These are phyloP conservation scores for Lethrus apterus DNA, from an alignment of 1,140 invertebrate species.

Conservation along the genomic window DNA sequence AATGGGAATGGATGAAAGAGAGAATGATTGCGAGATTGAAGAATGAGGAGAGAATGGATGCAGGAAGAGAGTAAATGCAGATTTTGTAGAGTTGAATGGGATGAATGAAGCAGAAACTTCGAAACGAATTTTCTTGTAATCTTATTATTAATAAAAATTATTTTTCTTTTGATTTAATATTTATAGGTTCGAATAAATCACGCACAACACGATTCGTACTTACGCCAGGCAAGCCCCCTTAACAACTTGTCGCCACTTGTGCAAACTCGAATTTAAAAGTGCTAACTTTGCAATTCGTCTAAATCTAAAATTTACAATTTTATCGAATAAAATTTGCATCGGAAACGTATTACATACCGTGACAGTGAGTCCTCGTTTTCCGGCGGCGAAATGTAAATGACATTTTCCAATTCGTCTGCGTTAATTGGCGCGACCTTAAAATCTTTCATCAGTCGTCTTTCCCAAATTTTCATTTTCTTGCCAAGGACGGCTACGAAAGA, in stretches of 20 bases:
- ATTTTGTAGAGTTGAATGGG: too few relatives aligned
- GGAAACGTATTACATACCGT: conserved; percentile 34
- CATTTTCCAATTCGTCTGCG: conserved; percentile 44
- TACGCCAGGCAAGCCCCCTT: conserved; percentile 50
- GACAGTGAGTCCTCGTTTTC: conserved; percentile 56
- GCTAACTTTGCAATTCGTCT: conserved; percentile 64
- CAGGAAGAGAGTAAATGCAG: too few relatives aligned
- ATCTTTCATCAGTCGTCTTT: conserved; percentile 75
- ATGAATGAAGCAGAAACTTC: too few relatives aligned
- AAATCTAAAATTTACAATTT: conserved; percentile 43
- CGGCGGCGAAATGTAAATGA: conserved; percentile 43
- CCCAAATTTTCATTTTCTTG: conserved; percentile 72
- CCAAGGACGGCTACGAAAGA: conserved; percentile 51
- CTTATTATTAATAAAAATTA: background rate
- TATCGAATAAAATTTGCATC: conserved; percentile 3
- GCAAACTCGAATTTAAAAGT: conserved; percentile 54
- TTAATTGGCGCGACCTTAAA: conserved; percentile 72
- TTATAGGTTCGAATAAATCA: background rate
- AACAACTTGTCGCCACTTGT: conserved; percentile 66
- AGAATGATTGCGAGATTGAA: too few relatives aligned
- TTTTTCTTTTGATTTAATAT: background rate
- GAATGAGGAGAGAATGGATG: too few relatives aligned
- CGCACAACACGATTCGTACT: conserved; percentile 32
- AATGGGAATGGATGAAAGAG: too few relatives aligned
- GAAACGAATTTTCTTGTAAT: too few relatives aligned